A percentile compares a stretch with the other conserved stretches of the same genome.
Evolutionary conservation across 2,888 invertebrate species (phyloP).

Genomic region (Lepidocyrtinus sp.): DNA sequence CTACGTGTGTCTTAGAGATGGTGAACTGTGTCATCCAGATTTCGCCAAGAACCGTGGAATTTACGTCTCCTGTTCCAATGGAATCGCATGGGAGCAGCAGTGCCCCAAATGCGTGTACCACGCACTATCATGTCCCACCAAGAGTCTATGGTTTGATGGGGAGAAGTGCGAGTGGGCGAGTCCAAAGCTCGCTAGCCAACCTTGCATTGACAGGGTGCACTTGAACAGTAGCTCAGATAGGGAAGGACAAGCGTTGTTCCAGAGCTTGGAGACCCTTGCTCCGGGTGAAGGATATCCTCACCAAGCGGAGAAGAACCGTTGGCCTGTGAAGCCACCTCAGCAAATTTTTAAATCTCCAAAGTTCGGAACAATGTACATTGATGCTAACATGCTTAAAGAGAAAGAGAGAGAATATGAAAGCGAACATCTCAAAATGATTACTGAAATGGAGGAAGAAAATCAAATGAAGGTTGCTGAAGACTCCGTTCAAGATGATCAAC

Average conservation of each 20-base stretch:
- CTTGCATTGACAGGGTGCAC: slow-evolving; percentile 37
- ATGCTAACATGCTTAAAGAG: no score
- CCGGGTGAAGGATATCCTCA: no score
- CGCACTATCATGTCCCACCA: slow-evolving; percentile 36
- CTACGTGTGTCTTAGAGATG: slow-evolving; percentile 47
- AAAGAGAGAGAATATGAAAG: no score
- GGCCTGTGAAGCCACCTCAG: slow-evolving; percentile 19
- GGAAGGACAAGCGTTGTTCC: slow-evolving; percentile 3
- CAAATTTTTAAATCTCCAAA: slow-evolving; percentile 32
- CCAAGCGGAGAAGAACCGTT: slow-evolving; percentile 27
- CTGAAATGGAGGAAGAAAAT: no score
- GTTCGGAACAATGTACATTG: no score
- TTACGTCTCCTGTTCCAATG: slow-evolving; percentile 48
- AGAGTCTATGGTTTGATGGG: slow-evolving; percentile 51
- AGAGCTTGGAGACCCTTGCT: slow-evolving; percentile 28
- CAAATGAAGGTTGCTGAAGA: no score
- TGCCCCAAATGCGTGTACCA: slow-evolving; percentile 37
- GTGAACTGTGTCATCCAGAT: slow-evolving; percentile 48
- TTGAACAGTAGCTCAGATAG: not conserved
- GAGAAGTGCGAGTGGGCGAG: slow-evolving; percentile 54
- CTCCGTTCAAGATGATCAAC: no score
- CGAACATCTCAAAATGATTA: no score
- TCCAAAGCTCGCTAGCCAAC: slow-evolving; percentile 38
- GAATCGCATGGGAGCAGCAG: slow-evolving; percentile 46
- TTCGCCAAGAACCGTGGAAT: slow-evolving; percentile 34